Conservation (phyloP, 2,113 vertebrate species). For the Ceyx cyanopectus region DNA sequence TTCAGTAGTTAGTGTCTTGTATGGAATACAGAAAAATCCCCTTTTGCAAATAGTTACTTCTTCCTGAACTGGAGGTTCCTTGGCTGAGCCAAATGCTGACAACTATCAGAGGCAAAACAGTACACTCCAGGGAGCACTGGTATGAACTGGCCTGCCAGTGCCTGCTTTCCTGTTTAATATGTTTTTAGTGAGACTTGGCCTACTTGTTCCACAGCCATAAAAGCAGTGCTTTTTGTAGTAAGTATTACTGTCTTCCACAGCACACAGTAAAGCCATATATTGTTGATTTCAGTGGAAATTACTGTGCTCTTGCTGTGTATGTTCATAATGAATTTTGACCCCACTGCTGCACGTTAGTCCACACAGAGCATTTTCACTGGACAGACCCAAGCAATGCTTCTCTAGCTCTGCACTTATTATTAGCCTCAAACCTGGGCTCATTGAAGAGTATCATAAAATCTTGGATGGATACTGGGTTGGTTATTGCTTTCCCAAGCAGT, state of each 20-base stretch:
- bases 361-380: neutral
- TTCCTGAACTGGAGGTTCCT: neutral
- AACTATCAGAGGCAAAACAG: neutral
- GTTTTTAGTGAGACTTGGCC: neutral
- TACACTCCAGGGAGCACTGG: neutral
- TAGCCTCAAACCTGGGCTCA: neutral
- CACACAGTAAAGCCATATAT: neutral
- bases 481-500: neutral
- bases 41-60: neutral
- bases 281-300: neutral
- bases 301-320: neutral
- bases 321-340: neutral
- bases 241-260: neutral
- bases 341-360: rapidly evolving
- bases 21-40: neutral
- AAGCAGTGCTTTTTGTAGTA: neutral
- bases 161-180: neutral
- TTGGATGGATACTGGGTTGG: neutral
- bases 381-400: rapidly evolving
- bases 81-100: neutral
- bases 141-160: neutral
- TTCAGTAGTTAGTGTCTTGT: neutral
- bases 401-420: neutral
- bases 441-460: neutral
- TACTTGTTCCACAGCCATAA: neutral